These are phyloP conservation scores for Melipona bicolor DNA, from an alignment of 2,888 invertebrate genomes.

Conservation along the genomic window DNA sequence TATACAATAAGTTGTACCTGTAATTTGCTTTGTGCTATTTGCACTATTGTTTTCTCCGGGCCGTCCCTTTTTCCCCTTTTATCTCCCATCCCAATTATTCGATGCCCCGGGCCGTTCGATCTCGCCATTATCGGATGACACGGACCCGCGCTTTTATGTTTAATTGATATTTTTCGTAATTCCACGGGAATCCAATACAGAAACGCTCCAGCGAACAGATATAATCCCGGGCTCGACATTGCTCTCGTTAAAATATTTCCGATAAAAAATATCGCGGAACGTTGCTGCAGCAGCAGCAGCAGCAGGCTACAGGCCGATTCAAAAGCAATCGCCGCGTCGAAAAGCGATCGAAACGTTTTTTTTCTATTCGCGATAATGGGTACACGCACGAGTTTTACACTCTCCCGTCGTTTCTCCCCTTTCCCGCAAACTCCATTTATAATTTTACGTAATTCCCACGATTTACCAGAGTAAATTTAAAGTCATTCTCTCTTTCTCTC, in stretches of 20 bases:
- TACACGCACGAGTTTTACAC: too few species aligned
- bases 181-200: constrained; percentile 79
- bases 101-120: constrained; percentile 76
- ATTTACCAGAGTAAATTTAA: not conserved
- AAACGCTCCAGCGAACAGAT: constrained; percentile 75
- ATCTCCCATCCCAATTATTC: constrained; percentile 77
- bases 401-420: not conserved
- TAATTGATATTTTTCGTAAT: constrained; percentile 84
- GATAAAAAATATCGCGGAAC: constrained; percentile 66
- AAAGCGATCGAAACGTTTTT: not conserved
- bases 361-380: not conserved
- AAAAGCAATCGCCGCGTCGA: constrained; percentile 36
- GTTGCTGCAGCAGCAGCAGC: not conserved
- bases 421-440: not conserved
- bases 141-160: constrained; percentile 83
- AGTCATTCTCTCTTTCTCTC: not conserved
- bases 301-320: constrained; percentile 38
- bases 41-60: constrained; percentile 69
- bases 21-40: constrained; percentile 75
- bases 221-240: constrained; percentile 80
- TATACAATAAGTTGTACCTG: constrained; percentile 68
- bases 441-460: not conserved
- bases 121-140: constrained; percentile 84
- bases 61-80: constrained; percentile 36
- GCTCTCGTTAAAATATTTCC: constrained; percentile 80